phyloP scores from a whole-genome alignment of 2,888 invertebrate species.

The Eustalomyia histrio region DNA sequence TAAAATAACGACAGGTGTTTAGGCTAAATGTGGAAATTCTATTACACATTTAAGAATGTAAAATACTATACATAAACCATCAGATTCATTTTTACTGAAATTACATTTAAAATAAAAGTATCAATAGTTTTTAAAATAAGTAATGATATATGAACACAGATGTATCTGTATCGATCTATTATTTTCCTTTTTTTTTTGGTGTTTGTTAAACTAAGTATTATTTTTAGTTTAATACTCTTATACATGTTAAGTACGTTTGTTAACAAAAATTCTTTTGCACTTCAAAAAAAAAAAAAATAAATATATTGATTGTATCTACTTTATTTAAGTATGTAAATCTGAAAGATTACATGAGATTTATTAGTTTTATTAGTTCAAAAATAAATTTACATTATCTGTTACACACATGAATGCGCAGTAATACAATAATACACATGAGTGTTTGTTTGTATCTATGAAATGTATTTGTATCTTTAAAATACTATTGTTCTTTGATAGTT shows the following conservation, averaged over 20 bases:
- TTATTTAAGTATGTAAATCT: constrained; percentile 52
- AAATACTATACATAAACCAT: not conserved
- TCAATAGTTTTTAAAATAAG: not conserved
- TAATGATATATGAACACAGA: not conserved
- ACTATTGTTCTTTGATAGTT: constrained; percentile 11
- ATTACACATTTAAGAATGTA: not conserved
- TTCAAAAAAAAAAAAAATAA: no score
- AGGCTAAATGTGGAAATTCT: not conserved
- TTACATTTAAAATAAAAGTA: not conserved
- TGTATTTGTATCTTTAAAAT: not conserved
- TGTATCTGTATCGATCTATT: no score
- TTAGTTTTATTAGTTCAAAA: constrained; percentile 56
- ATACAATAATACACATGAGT: not conserved
- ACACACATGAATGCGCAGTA: not conserved
- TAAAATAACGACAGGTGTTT: not conserved
- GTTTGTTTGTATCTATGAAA: not conserved
- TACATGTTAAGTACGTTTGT: constrained; percentile 27
- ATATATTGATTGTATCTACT: constrained; percentile 19
- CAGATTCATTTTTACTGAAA: not conserved
- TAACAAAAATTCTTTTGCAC: constrained; percentile 12
- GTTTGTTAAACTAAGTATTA: not conserved
- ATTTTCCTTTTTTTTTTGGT: no score
- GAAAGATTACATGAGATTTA: constrained; percentile 58
- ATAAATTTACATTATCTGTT: not conserved
- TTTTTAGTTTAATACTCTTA: constrained; percentile 31